These are phyloP conservation scores for Ginglymostoma cirratum DNA, from an alignment of 2,113 vertebrate species.

Conservation along the genomic window DNA sequence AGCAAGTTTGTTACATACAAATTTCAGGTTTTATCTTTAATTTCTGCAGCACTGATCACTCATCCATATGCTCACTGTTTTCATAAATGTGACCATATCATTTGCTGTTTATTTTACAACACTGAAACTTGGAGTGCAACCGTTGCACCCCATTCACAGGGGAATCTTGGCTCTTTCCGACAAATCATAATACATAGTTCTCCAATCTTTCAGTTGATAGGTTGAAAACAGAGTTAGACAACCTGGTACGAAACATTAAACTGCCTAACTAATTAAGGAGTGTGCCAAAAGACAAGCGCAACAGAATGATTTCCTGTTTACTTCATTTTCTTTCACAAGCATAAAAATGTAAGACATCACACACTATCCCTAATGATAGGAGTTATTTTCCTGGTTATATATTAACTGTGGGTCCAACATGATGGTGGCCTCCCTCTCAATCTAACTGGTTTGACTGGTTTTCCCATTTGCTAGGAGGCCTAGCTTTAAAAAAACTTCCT, in stretches of 20 bases:
- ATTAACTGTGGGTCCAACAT: no score
- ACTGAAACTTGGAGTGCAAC: not conserved
- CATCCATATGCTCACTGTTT: not conserved
- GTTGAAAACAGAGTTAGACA: not conserved
- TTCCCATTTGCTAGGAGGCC: no score
- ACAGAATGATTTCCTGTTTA: not conserved
- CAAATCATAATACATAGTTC: not conserved
- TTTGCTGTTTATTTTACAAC: not conserved
- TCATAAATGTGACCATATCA: not conserved
- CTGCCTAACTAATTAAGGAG: not conserved
- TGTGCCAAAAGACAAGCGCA: no score
- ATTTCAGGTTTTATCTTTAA: not conserved
- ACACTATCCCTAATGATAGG: not conserved
- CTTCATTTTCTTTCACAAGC: not conserved
- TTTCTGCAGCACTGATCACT: not conserved
- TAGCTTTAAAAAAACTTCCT: not conserved
- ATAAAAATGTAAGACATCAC: not conserved
- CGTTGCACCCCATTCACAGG: not conserved
- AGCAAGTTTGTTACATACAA: not conserved
- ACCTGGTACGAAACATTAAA: not conserved
- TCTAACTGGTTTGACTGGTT: not conserved
- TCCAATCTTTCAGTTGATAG: not conserved
- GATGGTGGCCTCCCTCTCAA: not conserved
- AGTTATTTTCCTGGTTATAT: not conserved
- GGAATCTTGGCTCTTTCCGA: not conserved